Evolutionary conservation across 2,797 vertebrate species (phyloP).

Genomic region (Uromys caudimaculatus): DNA sequence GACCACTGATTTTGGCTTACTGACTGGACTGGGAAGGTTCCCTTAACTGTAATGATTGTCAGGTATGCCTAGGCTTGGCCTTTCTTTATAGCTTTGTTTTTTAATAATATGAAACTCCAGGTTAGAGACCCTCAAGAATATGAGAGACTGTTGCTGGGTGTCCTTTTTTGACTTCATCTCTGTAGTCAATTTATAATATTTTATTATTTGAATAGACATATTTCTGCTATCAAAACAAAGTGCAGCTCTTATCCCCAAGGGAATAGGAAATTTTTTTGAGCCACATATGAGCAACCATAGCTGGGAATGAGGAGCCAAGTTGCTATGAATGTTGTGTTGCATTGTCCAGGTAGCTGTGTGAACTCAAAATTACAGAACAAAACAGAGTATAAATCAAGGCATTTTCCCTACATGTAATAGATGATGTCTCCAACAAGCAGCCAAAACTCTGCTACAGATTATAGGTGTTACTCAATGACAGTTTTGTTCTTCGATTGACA

Average conservation of each 20-base stretch:
- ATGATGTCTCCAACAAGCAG: background rate
- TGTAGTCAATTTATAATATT: background rate
- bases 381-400: background rate
- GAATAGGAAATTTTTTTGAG: background rate
- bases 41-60: background rate
- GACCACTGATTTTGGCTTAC: background rate
- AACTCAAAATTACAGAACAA: background rate
- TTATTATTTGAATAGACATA: background rate
- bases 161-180: background rate
- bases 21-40: background rate
- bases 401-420: background rate
- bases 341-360: background rate
- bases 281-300: background rate
- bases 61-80: background rate
- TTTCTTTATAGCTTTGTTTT: background rate
- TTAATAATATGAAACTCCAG: background rate
- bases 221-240: background rate
- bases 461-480: background rate
- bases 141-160: background rate
- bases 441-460: background rate
- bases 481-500: background rate
- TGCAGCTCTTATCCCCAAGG: no score
- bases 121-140: background rate
- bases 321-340: background rate
- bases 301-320: background rate